Evolutionary conservation across 2,113 vertebrate species (phyloP), one percentile per base, ranked within the genome.

Genomic region (Campylomormyrus numenius): DNA sequence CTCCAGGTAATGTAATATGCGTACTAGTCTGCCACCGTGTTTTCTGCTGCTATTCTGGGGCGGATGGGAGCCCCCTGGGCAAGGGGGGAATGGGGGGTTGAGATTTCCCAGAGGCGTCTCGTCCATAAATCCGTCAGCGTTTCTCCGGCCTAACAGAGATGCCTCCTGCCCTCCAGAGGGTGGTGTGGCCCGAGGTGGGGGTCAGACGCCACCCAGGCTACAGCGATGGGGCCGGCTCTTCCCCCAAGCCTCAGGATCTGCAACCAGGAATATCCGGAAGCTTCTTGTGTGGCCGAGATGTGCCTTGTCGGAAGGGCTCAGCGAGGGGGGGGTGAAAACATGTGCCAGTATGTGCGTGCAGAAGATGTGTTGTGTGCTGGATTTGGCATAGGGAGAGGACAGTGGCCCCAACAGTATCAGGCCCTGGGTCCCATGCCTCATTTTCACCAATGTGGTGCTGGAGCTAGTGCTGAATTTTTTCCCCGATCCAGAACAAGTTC

Each of bases 91-190:
- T 62, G 39, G 27, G 91, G 42, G 92, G 88, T 91, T 88, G 85
- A 91, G 91, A 92, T 93, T 92, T 92, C 90, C 19, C 91, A 89
- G 88, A 91, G 91, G 92, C 92, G 92, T 92, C 49, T 50, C n/a
- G 24, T 90, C 83, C 91, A 92, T 94, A 92, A 92, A 91, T 94
- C 92, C 92, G 92, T 93, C 92, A 92, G 87, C 90, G 70, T 90
- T 91, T 93, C 89, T 91, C 86, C 85, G 52, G 89, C 89, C 89
- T 35, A 15, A 84, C 56, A 35, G 45, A 53, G 46, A 85, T 10
- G 42, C 53, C 56, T 48, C 15, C 53, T 90, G 83, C 53, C 24
- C 58, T 42, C 27, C 46, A 17, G 15, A 62, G 52, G 88, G 7
- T 17, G 49, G 24, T 1, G 11, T 27, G 27, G 70, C 21, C 15